phyloP scores from a whole-genome alignment of 2,888 invertebrate species.

The Vandiemenella viatica region DNA sequence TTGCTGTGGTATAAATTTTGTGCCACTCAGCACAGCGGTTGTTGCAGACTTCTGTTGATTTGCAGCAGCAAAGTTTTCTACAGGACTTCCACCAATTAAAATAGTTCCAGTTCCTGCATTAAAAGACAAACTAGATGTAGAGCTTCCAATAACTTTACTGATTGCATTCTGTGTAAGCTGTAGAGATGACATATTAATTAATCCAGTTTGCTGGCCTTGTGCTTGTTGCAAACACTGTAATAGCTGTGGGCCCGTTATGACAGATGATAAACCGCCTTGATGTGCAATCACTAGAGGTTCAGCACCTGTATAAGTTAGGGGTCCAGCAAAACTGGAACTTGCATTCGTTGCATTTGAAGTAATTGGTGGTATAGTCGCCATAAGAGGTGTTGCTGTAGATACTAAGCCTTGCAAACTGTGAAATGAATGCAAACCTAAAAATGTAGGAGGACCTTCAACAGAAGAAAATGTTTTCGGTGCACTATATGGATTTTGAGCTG shows the following conservation, averaged over 20 bases:
- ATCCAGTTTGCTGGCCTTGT: constrained; percentile 8
- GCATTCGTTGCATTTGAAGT: constrained; percentile 1
- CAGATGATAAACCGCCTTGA: constrained; percentile 11
- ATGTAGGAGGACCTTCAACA: constrained; percentile 1
- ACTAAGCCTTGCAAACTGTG: constrained; percentile 11
- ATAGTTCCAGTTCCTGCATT: constrained; percentile 13
- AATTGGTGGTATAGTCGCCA: constrained; percentile 7
- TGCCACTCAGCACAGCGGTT: neutral
- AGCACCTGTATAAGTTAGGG: constrained; percentile 6
- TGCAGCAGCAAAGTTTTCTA: constrained; percentile 2
- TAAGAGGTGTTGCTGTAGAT: constrained; percentile 9
- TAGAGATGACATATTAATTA: constrained; percentile 13
- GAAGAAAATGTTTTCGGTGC: neutral
- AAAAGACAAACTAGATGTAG: constrained; percentile 9
- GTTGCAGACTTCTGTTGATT: neutral
- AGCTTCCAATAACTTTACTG: constrained; percentile 6
- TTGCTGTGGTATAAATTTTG: constrained; percentile 4
- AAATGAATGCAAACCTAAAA: constrained; percentile 10
- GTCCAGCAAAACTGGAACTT: neutral
- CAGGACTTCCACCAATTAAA: constrained; percentile 10
- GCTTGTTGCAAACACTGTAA: constrained; percentile 12
- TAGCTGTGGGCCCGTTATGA: constrained; percentile 13
- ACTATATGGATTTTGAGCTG: neutral
- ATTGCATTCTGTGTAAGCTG: constrained; percentile 13
- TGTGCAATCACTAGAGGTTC: constrained; percentile 15